Percentiles rank a stretch among this genome's conserved stretches.
These are phyloP conservation scores for Platanista minor DNA, from an alignment of 2,113 vertebrate genomes.

Conservation along the genomic window DNA sequence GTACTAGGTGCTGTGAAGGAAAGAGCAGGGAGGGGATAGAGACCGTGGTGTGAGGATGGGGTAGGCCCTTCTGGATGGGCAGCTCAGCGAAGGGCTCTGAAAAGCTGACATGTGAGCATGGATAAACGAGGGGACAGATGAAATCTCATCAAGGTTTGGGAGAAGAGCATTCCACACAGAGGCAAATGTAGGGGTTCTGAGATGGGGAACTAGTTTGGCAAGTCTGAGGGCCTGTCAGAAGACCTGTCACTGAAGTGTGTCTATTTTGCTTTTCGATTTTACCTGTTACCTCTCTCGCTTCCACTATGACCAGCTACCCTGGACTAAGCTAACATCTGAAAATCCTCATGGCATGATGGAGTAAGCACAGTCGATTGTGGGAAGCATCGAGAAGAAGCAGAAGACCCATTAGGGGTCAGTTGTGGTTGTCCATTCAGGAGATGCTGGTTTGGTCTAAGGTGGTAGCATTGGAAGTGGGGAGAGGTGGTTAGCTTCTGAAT, in stretches of 20 bases:
- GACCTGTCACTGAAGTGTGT: not conserved
- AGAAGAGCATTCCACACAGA: not conserved
- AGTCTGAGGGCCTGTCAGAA: not conserved
- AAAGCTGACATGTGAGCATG: not conserved
- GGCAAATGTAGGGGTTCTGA: not conserved
- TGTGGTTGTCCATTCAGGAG: not conserved
- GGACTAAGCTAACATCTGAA: not conserved
- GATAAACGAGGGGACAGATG: not conserved
- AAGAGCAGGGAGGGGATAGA: not conserved
- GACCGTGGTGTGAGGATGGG: rapidly evolving
- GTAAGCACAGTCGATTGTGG: not conserved
- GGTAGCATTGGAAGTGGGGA: not conserved
- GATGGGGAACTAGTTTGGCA: not conserved
- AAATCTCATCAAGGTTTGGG: rapidly evolving
- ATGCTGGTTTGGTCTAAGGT: not conserved
- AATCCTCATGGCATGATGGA: not conserved
- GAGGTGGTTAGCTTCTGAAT: not conserved
- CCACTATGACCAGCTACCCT: not conserved
- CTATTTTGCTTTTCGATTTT: not conserved
- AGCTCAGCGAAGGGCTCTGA: not conserved
- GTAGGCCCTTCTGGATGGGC: rapidly evolving
- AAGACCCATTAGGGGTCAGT: not conserved
- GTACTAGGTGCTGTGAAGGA: not conserved
- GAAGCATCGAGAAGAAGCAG: not conserved
- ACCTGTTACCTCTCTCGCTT: not conserved